Percentiles rank a stretch among this genome's conserved stretches.
Evolutionary conservation across 1,140 invertebrate species (phyloP).

Genomic region (Trissolcus basalis): DNA sequence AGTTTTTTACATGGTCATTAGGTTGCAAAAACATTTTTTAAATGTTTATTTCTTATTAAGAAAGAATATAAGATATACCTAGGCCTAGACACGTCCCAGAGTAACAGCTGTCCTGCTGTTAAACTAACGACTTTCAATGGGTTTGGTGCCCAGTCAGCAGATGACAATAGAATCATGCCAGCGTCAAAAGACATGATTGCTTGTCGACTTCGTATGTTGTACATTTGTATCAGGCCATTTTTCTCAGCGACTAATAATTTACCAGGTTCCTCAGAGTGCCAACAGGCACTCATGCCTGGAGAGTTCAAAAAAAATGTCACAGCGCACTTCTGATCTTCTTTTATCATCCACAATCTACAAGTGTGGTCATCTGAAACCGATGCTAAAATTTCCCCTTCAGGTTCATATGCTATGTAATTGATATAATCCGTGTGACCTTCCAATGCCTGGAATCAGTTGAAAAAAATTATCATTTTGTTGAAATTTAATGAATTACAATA

Average conservation of each 20-base stretch:
- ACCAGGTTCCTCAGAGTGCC: constrained; percentile 82
- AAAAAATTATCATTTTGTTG: too few relatives aligned
- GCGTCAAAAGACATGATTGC: constrained; percentile 84
- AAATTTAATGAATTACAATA: too few relatives aligned
- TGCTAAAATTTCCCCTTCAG: constrained; percentile 81
- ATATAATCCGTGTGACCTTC: constrained; percentile 83
- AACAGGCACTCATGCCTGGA: constrained; percentile 82
- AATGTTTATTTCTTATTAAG: constrained; percentile 14
- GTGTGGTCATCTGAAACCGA: constrained; percentile 87
- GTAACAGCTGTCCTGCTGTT: constrained; percentile 79
- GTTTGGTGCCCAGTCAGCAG: constrained; percentile 84
- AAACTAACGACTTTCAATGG: constrained; percentile 79
- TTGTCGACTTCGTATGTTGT: constrained; percentile 82
- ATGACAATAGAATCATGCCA: constrained; percentile 79
- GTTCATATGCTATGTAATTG: constrained; percentile 83
- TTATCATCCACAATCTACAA: constrained; percentile 81
- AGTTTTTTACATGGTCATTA: not conserved
- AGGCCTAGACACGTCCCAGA: constrained; percentile 80
- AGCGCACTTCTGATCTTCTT: constrained; percentile 77
- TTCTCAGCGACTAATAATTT: constrained; percentile 87
- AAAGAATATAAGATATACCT: too few relatives aligned
- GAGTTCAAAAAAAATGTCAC: constrained; percentile 81
- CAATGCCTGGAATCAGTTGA: constrained; percentile 75
- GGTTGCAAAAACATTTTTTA: constrained; percentile 8
- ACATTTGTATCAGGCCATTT: constrained; percentile 83